Conservation (phyloP, 2,113 vertebrate genomes). For the Lichenostomus cassidix region DNA sequence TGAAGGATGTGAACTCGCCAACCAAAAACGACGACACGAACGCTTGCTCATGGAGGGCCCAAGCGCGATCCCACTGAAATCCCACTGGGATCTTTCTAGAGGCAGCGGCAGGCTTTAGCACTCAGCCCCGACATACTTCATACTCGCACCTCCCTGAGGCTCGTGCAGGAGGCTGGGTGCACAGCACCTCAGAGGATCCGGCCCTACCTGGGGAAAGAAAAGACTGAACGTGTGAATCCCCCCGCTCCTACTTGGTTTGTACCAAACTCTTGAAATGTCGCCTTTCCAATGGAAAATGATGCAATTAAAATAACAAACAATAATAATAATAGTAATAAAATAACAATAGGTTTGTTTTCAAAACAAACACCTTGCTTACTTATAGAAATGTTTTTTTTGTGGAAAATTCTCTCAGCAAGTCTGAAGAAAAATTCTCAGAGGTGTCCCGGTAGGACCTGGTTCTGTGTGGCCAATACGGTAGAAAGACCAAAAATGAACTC, state of each 20-base stretch:
- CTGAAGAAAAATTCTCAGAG: slow-evolving; percentile 77
- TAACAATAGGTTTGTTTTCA: slow-evolving; percentile 64
- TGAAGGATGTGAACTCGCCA: slow-evolving; percentile 39
- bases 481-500: slow-evolving; percentile 74
- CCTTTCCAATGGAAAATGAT: slow-evolving; percentile 67
- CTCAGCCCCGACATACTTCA: neutral
- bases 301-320: slow-evolving; percentile 70
- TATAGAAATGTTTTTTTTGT: slow-evolving; percentile 71
- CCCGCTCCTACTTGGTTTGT: slow-evolving; percentile 63
- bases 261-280: slow-evolving; percentile 73
- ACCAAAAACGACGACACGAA: neutral
- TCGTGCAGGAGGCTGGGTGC: slow-evolving; percentile 23
- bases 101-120: neutral
- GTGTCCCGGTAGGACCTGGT: slow-evolving; percentile 73
- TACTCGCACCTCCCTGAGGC: neutral
- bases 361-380: slow-evolving; percentile 68
- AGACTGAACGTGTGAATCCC: slow-evolving; percentile 29
- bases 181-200: slow-evolving; percentile 46
- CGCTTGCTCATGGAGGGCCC: neutral
- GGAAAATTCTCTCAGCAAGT: slow-evolving; percentile 76
- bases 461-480: slow-evolving; percentile 74
- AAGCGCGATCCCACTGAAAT: neutral
- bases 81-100: neutral
- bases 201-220: slow-evolving; percentile 62
- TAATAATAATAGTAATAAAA: slow-evolving; percentile 68